Conservation (phyloP, 2,113 vertebrate genomes). For the Maccullochella peelii region DNA sequence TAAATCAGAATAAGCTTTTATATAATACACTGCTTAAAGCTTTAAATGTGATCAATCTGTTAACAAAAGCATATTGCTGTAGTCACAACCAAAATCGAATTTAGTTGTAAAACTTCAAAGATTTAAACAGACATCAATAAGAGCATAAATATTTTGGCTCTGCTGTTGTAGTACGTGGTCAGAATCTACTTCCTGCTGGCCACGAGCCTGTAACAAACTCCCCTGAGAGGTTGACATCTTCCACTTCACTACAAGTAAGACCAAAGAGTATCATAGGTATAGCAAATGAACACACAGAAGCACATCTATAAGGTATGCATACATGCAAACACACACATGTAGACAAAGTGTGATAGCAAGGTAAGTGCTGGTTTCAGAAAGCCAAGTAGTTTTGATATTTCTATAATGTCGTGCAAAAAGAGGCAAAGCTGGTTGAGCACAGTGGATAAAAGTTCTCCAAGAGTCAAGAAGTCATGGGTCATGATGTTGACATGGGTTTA, state of each 20-base stretch:
- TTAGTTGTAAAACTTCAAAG: slow-evolving; percentile 29
- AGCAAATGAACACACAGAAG: background rate
- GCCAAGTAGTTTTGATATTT: background rate
- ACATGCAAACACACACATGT: background rate
- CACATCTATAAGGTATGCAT: background rate
- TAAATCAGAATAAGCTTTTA: slow-evolving; percentile 33
- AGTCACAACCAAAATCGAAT: slow-evolving; percentile 31
- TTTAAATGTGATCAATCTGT: slow-evolving; percentile 15
- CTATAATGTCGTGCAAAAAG: background rate
- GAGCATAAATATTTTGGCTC: slow-evolving; percentile 32
- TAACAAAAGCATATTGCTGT: slow-evolving; percentile 20
- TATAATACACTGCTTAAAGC: slow-evolving; percentile 15
- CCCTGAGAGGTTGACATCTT: background rate
- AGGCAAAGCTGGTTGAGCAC: background rate
- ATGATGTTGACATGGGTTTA: background rate
- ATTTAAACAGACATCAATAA: slow-evolving; percentile 42
- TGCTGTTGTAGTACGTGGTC: slow-evolving; percentile 21
- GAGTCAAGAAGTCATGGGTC: background rate
- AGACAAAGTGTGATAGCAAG: background rate
- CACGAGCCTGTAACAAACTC: slow-evolving; percentile 1
- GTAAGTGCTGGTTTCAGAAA: background rate
- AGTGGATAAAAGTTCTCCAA: background rate
- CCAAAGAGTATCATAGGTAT: background rate
- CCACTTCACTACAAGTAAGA: background rate
- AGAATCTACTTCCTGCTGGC: slow-evolving; percentile 42